Percentiles rank a stretch among this genome's conserved stretches.
These are phyloP conservation scores for Pampusana beccarii DNA, from an alignment of 2,113 vertebrate species.

Conservation along the genomic window DNA sequence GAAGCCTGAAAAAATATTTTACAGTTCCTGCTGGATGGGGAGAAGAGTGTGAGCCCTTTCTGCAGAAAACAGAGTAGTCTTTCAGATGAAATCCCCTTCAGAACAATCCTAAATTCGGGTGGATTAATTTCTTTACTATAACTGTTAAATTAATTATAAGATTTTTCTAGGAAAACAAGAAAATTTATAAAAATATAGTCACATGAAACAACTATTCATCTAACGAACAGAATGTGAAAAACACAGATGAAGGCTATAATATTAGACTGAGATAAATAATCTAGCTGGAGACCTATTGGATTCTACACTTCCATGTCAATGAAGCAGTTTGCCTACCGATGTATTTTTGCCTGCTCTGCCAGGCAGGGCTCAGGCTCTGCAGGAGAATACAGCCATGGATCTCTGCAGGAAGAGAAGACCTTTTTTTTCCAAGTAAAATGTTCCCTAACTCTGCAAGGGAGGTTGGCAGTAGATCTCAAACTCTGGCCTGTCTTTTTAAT, in stretches of 20 bases:
- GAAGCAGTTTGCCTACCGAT: conserved; percentile 71
- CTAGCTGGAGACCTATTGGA: conserved; percentile 49
- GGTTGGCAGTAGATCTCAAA: conserved; percentile 82
- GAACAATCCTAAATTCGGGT: background rate
- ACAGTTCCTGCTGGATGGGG: background rate
- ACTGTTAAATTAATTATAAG: background rate
- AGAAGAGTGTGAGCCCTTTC: background rate
- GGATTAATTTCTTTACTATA: background rate
- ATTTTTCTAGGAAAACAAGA: background rate
- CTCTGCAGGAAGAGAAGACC: conserved; percentile 78
- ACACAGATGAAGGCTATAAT: background rate
- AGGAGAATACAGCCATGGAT: conserved; percentile 70
- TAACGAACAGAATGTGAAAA: background rate
- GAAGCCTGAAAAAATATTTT: conserved; percentile 30
- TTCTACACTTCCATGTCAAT: conserved; percentile 65
- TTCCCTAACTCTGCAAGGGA: conserved; percentile 78
- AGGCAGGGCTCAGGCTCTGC: conserved; percentile 73
- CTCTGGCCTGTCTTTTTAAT: conserved; percentile 84
- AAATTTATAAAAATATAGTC: background rate
- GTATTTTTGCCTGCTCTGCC: conserved; percentile 68
- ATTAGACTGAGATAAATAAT: conserved; percentile 51
- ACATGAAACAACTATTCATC: background rate
- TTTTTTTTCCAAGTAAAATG: conserved; percentile 80
- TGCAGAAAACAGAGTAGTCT: background rate
- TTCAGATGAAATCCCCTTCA: background rate